Base-by-base conservation (phyloP, 2,888 invertebrate genomes). In the Theodoxus fluviatilis region DNA sequence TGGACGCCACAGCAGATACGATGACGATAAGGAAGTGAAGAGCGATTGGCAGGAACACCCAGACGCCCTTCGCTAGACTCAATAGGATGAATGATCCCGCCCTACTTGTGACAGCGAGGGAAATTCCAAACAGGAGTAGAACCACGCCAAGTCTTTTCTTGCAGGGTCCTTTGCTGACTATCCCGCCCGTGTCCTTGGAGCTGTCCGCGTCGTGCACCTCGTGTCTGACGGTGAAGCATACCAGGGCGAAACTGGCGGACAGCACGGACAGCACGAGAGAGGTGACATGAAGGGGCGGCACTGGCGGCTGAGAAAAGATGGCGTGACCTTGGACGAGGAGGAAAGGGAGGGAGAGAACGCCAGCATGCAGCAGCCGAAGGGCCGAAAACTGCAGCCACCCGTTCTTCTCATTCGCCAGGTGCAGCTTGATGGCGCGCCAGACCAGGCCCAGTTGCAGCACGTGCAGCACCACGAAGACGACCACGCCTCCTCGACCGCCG, bases 341-440 rank as follows among this genome's bases (percentile, higher is more conserved):
- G 71, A 77, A 81, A 6, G 79, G 79, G 49, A 80, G 57, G 61
- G 76, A 78, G 68, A 80, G 79, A 35, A 81, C 67, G 18, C 74
- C 75, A 25, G 75, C 72, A 64, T 81, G 80, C 12, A 81, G 73
- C 33, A 80, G 71, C 35, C 80, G 71, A 68, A 83, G 73, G 28
- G 69, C 71, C 15, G 78, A 66, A 47, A 77, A 75, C 55, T 81
- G 80, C 35, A 71, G 55, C 78, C 78, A 78, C 61, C 80, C 80
- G 12, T 67, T 70, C 52, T 76, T 71, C 28, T 80, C 79, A 59
- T 76, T 79, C 9, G 77, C 65, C 37, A 77, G 70, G 18, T 79
- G 52, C 38, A 82, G 63, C 59, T 80, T 79, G 18, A 78, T 70
- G 25, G 76, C 73, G 31, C 81, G 69, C 83, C 83, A 83, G 0